Evolutionary conservation across 37 sponge, comb jelly and placozoan genomes (phyloP).

Genomic region (Lycopodina hypogea): DNA sequence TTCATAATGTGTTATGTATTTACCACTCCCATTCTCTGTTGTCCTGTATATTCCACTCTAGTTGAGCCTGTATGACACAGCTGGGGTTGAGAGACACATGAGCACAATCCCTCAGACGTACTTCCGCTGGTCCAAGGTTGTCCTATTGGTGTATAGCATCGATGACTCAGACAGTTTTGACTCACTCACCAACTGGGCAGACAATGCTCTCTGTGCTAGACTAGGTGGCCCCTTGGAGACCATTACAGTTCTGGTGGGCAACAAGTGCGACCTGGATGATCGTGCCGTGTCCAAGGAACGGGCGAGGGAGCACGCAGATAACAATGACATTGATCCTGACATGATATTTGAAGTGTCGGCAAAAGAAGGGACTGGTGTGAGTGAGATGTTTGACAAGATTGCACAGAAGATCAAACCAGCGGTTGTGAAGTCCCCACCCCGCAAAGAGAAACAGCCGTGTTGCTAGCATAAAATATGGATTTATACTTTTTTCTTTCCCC

Average conservation of each 20-base stretch:
- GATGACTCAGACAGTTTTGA: slow-evolving; percentile 70
- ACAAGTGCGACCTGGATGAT: slow-evolving; percentile 55
- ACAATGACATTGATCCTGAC: slow-evolving; percentile 52
- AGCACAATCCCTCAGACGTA: slow-evolving; percentile 79
- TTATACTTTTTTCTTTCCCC: too few species aligned
- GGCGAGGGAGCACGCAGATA: slow-evolving; percentile 44
- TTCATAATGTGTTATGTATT: too few species aligned
- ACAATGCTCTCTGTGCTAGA: slow-evolving; percentile 40
- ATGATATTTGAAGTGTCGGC: slow-evolving; percentile 73
- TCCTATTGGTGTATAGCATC: slow-evolving; percentile 63
- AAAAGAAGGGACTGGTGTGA: slow-evolving; percentile 30
- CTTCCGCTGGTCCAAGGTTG: slow-evolving; percentile 70
- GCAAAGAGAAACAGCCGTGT: slow-evolving; percentile 6
- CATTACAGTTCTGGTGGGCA: slow-evolving; percentile 61
- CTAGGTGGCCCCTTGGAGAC: slow-evolving; percentile 21
- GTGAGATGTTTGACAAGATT: slow-evolving; percentile 61
- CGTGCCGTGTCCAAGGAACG: slow-evolving; percentile 19
- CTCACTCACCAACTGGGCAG: slow-evolving; percentile 63
- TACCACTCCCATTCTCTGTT: too few species aligned
- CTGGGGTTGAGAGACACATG: slow-evolving; percentile 74
- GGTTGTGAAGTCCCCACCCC: neutral
- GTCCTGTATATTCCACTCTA: too few species aligned
- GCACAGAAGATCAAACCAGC: slow-evolving; percentile 53
- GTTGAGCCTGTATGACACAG: slow-evolving; percentile 78
- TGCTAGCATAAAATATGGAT: neutral